Evolutionary conservation across 2,797 vertebrate species (phyloP).

Genomic region (Dallia pectoralis): DNA sequence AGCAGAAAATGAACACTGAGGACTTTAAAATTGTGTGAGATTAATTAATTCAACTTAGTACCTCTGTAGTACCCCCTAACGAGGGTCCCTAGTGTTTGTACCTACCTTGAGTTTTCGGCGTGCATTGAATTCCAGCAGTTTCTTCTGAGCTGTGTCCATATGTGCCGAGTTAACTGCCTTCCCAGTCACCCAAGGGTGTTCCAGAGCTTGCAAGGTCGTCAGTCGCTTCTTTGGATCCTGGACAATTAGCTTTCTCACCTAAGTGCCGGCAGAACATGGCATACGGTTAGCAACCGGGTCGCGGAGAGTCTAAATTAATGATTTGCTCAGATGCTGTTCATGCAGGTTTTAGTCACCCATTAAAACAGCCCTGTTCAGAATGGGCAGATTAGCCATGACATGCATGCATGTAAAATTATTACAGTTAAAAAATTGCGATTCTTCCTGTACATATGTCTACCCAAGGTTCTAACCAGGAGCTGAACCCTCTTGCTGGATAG

Average conservation of each 20-base stretch:
- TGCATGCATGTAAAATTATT: neutral
- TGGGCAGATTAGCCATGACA: neutral
- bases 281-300: slow-evolving; percentile 11
- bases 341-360: neutral
- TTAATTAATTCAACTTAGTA: neutral
- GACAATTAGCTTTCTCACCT: slow-evolving; percentile 87
- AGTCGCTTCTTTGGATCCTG: slow-evolving; percentile 86
- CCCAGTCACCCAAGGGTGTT: slow-evolving; percentile 87
- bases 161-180: slow-evolving; percentile 86
- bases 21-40: neutral
- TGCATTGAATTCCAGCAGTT: slow-evolving; percentile 88
- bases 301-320: slow-evolving; percentile 5
- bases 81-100: neutral
- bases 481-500: too few relatives aligned
- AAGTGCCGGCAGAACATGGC: slow-evolving; percentile 24
- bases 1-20: neutral
- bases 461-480: too few relatives aligned
- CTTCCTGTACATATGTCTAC: too few relatives aligned
- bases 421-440: too few relatives aligned
- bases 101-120: slow-evolving; percentile 85
- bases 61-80: neutral
- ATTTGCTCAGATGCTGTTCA: neutral
- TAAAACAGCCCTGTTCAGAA: neutral
- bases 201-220: slow-evolving; percentile 82
- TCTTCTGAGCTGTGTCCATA: slow-evolving; percentile 88